Evolutionary conservation across 2,113 vertebrate genomes (phyloP).

Genomic region (Shinisaurus crocodilurus): DNA sequence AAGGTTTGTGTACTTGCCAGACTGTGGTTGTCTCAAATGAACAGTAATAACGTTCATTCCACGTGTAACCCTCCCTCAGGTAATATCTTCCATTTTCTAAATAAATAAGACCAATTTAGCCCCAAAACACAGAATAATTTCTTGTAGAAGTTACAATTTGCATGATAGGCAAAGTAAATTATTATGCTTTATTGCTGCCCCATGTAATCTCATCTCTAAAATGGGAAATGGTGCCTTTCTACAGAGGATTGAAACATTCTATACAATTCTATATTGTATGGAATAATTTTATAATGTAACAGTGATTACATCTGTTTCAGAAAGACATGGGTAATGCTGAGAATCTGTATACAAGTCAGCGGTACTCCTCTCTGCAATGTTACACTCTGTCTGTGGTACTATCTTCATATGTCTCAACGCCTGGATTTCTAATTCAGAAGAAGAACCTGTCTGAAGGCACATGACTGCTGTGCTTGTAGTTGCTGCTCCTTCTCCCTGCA

Average conservation of each 20-base stretch:
- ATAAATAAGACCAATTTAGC: constrained; percentile 48
- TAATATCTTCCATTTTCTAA: constrained; percentile 67
- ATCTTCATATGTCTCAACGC: neutral
- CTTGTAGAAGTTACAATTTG: constrained; percentile 53
- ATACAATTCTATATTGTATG: neutral
- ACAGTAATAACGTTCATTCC: constrained; percentile 56
- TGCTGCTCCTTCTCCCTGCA: neutral
- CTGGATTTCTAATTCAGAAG: neutral
- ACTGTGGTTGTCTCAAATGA: constrained; percentile 62
- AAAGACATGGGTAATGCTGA: neutral
- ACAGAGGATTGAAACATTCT: neutral
- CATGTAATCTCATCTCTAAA: constrained; percentile 9
- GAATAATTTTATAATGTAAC: neutral
- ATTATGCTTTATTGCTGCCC: constrained; percentile 29
- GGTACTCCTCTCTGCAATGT: neutral
- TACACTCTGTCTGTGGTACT: neutral
- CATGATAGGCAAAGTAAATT: constrained; percentile 44
- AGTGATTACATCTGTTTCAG: neutral
- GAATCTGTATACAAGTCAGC: neutral
- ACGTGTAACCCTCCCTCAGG: constrained; percentile 44
- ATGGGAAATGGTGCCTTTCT: neutral
- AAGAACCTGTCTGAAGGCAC: neutral
- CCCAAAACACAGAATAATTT: constrained; percentile 56
- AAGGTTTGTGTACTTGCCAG: constrained; percentile 51
- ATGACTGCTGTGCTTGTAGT: neutral